phyloP scores from a whole-genome alignment of 1,140 invertebrate genomes.

The Ericerus pela region DNA sequence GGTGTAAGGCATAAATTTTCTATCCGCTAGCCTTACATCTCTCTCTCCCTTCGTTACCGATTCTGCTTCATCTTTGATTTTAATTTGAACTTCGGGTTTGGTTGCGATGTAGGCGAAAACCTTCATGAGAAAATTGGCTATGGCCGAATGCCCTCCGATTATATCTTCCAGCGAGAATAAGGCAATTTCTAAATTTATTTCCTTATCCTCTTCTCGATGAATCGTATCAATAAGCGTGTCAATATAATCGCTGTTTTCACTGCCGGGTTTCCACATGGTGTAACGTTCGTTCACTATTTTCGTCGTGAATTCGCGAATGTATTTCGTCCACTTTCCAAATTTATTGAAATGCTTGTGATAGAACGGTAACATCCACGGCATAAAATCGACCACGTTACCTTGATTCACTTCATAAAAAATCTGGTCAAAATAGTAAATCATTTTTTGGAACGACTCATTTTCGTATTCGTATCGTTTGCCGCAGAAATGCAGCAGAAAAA shows the following conservation, averaged over 20 bases:
- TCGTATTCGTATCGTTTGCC: slow-evolving; percentile 50
- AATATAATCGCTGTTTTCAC: slow-evolving; percentile 44
- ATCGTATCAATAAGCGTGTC: slow-evolving; percentile 54
- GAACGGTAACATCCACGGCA: slow-evolving; percentile 65
- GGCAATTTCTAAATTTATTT: slow-evolving; percentile 36
- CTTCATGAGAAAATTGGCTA: slow-evolving; percentile 62
- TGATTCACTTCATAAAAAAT: slow-evolving; percentile 85
- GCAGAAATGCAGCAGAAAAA: slow-evolving; percentile 73
- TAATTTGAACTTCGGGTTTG: slow-evolving; percentile 42
- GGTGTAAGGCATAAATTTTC: slow-evolving; percentile 56
- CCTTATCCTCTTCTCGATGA: slow-evolving; percentile 43
- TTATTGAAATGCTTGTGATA: slow-evolving; percentile 51
- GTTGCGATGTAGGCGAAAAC: slow-evolving; percentile 49
- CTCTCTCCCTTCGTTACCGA: slow-evolving; percentile 35
- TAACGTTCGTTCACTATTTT: slow-evolving; percentile 49
- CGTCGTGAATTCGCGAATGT: slow-evolving; percentile 54
- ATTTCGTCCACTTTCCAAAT: slow-evolving; percentile 47
- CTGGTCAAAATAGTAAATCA: slow-evolving; percentile 59
- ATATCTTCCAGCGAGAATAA: slow-evolving; percentile 66
- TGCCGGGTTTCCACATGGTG: slow-evolving; percentile 26
- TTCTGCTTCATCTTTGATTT: slow-evolving; percentile 55
- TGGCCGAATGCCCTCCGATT: slow-evolving; percentile 70
- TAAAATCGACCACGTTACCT: slow-evolving; percentile 71
- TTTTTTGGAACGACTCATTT: slow-evolving; percentile 45
- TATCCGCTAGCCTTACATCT: slow-evolving; percentile 46